phyloP scores from a whole-genome alignment of 2,113 vertebrate genomes.

The Zootoca vivipara region DNA sequence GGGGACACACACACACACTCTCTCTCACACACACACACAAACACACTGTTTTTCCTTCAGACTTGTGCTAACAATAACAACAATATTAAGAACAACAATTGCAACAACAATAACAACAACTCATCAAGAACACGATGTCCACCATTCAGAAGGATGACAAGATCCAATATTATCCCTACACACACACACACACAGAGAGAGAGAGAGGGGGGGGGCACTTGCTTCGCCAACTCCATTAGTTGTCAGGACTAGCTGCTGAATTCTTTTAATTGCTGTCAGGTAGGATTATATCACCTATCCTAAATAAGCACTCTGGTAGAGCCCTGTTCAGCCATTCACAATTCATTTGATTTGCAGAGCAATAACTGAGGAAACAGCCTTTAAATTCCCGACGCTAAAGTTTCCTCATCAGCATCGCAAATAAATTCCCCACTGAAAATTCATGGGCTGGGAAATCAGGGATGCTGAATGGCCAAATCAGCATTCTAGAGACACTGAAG shows the following conservation, averaged over 20 bases:
- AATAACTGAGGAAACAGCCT: conserved; percentile 17
- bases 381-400: conserved; percentile 23
- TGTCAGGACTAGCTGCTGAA: conserved; percentile 2
- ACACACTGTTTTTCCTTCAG: not conserved
- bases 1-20: not conserved
- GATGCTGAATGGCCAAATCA: not conserved
- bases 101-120: not conserved
- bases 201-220: not conserved
- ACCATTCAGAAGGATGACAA: not conserved
- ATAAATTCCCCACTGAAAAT: conserved; percentile 1
- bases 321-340: not conserved
- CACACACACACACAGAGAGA: not conserved
- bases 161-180: not conserved
- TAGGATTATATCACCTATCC: conserved; percentile 6
- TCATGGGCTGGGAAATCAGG: conserved; percentile 6
- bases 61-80: not conserved
- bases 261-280: conserved; percentile 3
- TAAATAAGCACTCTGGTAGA: conserved; percentile 19
- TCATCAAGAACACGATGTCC: not conserved
- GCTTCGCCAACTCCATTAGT: conserved; percentile 7
- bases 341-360: conserved; percentile 15
- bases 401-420: not conserved
- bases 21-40: too few relatives aligned
- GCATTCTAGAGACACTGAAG: conserved; percentile 3
- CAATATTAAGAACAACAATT: not conserved